phyloP scores from a whole-genome alignment of 2,888 invertebrate species.

The Drosophila kanekoi region DNA sequence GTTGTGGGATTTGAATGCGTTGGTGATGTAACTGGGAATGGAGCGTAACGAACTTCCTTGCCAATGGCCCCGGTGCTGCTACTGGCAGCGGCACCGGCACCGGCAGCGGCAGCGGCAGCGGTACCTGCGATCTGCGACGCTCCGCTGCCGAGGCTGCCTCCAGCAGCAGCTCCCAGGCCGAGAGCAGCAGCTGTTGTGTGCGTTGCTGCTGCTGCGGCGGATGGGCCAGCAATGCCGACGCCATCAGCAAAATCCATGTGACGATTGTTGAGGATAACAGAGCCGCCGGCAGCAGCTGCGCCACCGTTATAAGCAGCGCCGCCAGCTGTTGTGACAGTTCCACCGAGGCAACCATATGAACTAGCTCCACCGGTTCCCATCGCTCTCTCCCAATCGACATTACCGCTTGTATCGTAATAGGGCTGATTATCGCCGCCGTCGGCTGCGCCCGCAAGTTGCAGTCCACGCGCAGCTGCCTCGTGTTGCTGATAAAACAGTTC shows the following conservation, averaged over 20 bases:
- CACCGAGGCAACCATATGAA: conserved; percentile 83
- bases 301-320: conserved; percentile 79
- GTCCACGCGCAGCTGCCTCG: conserved; percentile 81
- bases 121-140: conserved; percentile 31
- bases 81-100: conserved; percentile 46
- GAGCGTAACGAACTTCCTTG: conserved; percentile 87
- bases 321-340: conserved; percentile 80
- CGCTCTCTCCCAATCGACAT: conserved; percentile 84
- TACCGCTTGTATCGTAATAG: conserved; percentile 84
- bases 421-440: conserved; percentile 84
- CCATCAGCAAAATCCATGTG: conserved; percentile 84
- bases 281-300: conserved; percentile 79
- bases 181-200: conserved; percentile 74
- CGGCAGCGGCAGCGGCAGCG: conserved; percentile 37
- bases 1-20: conserved; percentile 86
- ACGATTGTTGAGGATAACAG: conserved; percentile 68
- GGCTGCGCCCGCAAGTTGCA: conserved; percentile 70
- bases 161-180: conserved; percentile 65
- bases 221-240: conserved; percentile 83
- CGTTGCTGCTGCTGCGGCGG: conserved; percentile 68
- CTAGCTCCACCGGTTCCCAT: conserved; percentile 85
- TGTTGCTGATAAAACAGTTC: conserved; percentile 67
- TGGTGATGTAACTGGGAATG: conserved; percentile 86
- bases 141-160: conserved; percentile 40
- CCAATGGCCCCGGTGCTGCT: conserved; percentile 84